These are phyloP conservation scores for Oostethus manadensis DNA, from an alignment of 2,113 vertebrate genomes.

Conservation along the genomic window DNA sequence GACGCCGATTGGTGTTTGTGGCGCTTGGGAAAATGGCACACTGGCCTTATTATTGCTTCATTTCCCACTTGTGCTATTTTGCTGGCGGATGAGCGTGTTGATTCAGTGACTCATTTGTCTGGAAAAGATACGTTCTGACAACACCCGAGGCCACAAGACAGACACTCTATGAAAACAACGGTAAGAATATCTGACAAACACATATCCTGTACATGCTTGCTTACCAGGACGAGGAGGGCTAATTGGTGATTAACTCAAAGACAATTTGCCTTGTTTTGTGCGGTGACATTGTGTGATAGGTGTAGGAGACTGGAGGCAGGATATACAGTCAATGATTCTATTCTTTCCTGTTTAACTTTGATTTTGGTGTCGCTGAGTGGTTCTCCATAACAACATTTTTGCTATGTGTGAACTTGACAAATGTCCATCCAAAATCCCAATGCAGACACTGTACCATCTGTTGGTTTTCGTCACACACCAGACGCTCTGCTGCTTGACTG, in stretches of 20 bases:
- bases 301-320: too few species aligned
- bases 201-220: not conserved
- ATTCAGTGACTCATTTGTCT: conserved; percentile 43
- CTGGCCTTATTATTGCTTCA: conserved; percentile 9
- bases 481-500: conserved; percentile 4
- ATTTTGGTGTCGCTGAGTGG: not conserved
- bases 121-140: conserved; percentile 28
- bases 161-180: conserved; percentile 17
- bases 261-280: too few species aligned
- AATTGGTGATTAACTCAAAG: too few species aligned
- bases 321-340: too few species aligned
- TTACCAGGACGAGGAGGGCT: not conserved
- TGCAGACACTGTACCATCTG: conserved; percentile 53
- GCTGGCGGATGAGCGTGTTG: conserved; percentile 24
- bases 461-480: conserved; percentile 31
- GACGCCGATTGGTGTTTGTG: not conserved
- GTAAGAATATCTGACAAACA: conserved; percentile 4
- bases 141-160: conserved; percentile 16
- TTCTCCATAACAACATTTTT: not conserved
- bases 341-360: too few species aligned
- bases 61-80: conserved; percentile 19
- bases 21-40: too few species aligned
- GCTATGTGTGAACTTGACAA: conserved; percentile 30
- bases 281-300: too few species aligned
- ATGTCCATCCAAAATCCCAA: conserved; percentile 22